Evolutionary conservation across 2,888 invertebrate genomes (phyloP).

Genomic region (Drosophila quasianomalipes): DNA sequence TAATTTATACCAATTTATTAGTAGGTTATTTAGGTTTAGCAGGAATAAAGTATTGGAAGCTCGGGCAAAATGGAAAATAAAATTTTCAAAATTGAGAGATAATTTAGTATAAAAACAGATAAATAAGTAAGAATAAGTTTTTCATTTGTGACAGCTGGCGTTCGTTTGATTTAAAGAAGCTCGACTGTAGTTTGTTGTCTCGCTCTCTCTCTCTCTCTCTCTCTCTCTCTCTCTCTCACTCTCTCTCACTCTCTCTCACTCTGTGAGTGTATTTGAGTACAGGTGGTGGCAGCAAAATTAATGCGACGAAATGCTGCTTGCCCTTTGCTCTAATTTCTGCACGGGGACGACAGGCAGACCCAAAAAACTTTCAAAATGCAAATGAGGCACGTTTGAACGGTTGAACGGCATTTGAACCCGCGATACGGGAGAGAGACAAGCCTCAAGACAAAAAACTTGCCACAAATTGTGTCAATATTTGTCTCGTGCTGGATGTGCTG

Average conservation of each 20-base stretch:
- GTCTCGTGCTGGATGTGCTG: constrained; percentile 81
- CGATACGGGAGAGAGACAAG: constrained; percentile 26
- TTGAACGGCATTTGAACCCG: constrained; percentile 73
- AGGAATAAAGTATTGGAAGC: not conserved
- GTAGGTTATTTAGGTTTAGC: not conserved
- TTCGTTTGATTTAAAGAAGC: not conserved
- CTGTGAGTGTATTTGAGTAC: constrained; percentile 27
- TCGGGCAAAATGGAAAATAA: too few species aligned
- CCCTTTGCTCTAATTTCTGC: constrained; percentile 77
- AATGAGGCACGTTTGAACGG: constrained; percentile 69
- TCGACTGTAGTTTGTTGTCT: not conserved
- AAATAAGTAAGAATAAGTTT: not conserved
- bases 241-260: not conserved
- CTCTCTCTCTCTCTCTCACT: not conserved
- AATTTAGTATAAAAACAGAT: too few species aligned
- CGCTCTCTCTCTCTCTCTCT: not conserved
- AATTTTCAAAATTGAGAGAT: too few species aligned
- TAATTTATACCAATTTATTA: not conserved
- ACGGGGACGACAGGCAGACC: constrained; percentile 39
- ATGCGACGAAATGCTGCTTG: constrained; percentile 63
- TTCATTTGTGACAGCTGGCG: not conserved
- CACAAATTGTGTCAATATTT: constrained; percentile 79
- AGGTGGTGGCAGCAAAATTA: constrained; percentile 36
- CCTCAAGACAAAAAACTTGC: constrained; percentile 58
- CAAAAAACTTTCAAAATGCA: constrained; percentile 73